These are phyloP conservation scores for Drosophila lowei DNA, from an alignment of 1,140 invertebrate genomes.

Conservation along the genomic window DNA sequence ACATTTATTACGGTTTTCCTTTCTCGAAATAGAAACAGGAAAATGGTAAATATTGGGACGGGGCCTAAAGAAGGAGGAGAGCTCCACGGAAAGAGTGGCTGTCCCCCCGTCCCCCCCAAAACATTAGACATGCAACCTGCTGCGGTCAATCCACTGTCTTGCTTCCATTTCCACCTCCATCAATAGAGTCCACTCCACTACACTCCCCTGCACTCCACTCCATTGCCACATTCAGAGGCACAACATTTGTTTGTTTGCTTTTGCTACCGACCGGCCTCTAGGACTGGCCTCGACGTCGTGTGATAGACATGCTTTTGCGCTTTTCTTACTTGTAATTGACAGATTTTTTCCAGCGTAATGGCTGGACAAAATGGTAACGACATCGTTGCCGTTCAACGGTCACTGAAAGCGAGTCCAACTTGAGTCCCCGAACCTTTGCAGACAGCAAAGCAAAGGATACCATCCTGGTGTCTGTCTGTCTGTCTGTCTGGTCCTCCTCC, in stretches of 20 bases:
- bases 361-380: constrained; percentile 67
- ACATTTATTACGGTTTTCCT: no score
- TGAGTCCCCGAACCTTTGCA: constrained; percentile 9
- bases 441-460: constrained; percentile 22
- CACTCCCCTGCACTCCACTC: constrained; percentile 3
- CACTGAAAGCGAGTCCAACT: constrained; percentile 25
- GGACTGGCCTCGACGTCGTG: constrained; percentile 25
- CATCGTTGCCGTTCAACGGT: constrained; percentile 39
- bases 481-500: neutral
- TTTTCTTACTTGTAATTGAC: constrained; percentile 73
- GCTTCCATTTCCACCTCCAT: constrained; percentile 15
- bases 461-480: neutral
- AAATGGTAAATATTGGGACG: constrained; percentile 25
- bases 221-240: neutral
- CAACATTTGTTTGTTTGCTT: constrained; percentile 43
- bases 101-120: neutral
- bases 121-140: constrained; percentile 35
- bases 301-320: constrained; percentile 75
- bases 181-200: neutral
- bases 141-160: constrained; percentile 41
- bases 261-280: constrained; percentile 4
- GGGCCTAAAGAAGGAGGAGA: neutral
- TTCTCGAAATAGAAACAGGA: constrained; percentile 6
- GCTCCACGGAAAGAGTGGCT: no score
- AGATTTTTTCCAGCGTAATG: constrained; percentile 71